phyloP scores from a whole-genome alignment of 2,797 vertebrate species.

The Lagocephalus sceleratus region DNA sequence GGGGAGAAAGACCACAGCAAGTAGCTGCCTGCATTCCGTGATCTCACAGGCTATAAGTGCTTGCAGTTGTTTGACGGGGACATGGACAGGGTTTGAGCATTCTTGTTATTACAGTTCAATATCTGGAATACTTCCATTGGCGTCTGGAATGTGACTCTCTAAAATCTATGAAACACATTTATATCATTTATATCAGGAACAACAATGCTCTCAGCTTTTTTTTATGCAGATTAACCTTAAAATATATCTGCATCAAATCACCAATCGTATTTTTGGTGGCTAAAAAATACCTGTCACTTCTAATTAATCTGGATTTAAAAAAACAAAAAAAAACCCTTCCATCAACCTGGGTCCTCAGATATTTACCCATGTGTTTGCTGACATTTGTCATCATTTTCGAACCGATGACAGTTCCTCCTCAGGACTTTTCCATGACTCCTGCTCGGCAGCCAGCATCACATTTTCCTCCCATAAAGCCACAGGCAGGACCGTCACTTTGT shows the following conservation, averaged over 20 bases:
- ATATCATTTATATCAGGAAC: no score
- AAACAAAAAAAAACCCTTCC: no score
- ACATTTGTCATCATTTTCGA: constrained; percentile 37
- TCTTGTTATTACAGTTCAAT: constrained; percentile 39
- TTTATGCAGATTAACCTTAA: constrained; percentile 25
- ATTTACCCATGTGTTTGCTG: neutral
- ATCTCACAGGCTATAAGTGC: constrained; percentile 40
- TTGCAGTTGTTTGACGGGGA: constrained; percentile 39
- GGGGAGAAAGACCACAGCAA: constrained; percentile 39
- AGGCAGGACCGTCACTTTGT: neutral
- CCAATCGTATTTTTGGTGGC: no score
- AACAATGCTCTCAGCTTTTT: neutral
- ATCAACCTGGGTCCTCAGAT: neutral
- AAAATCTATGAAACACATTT: no score
- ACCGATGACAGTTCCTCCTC: constrained; percentile 21
- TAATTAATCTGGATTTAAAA: constrained; percentile 8
- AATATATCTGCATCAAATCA: constrained; percentile 27
- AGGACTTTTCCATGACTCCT: constrained; percentile 43
- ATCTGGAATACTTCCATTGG: constrained; percentile 29
- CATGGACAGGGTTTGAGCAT: constrained; percentile 15
- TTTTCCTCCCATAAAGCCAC: constrained; percentile 46
- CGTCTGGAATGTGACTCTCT: constrained; percentile 1
- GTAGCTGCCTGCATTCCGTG: constrained; percentile 37
- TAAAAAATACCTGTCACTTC: no score
- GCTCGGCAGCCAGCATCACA: constrained; percentile 38